These are phyloP conservation scores for Folsomia manolachei DNA, from an alignment of 2,888 invertebrate species.

Conservation along the genomic window DNA sequence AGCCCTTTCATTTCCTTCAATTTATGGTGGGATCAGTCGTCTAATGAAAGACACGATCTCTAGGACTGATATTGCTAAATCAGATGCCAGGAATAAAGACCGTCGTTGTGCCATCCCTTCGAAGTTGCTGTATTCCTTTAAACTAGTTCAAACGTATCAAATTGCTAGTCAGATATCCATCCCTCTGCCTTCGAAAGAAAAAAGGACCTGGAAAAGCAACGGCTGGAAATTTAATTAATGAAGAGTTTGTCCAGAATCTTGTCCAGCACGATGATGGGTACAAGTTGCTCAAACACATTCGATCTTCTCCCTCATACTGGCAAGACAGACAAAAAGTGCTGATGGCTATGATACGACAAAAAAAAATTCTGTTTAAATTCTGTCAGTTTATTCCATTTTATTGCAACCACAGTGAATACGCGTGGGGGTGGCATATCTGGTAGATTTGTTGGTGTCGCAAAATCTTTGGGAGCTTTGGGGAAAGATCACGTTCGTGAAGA, in stretches of 20 bases:
- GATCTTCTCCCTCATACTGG: constrained; percentile 33
- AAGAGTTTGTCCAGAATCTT: constrained; percentile 2
- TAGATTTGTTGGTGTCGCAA: no score
- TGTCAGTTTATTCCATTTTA: no score
- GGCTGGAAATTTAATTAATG: constrained; percentile 4
- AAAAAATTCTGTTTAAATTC: no score
- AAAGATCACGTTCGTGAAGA: no score
- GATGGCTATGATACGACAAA: constrained; percentile 35
- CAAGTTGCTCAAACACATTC: constrained; percentile 19
- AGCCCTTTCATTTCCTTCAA: constrained; percentile 19
- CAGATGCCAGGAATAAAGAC: constrained; percentile 19
- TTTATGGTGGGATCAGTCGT: constrained; percentile 23
- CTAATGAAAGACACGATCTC: neutral
- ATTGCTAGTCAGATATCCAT: constrained; percentile 11
- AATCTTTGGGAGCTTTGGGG: no score
- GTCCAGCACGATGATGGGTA: constrained; percentile 36
- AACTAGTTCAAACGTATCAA: constrained; percentile 6
- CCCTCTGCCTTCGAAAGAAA: constrained; percentile 24
- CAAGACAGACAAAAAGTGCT: constrained; percentile 17
- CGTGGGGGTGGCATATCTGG: no score
- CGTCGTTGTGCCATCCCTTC: constrained; percentile 9
- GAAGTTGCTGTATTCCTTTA: constrained; percentile 24
- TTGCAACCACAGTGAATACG: no score
- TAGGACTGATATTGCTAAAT: constrained; percentile 19
- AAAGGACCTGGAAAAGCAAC: constrained; percentile 11